phyloP scores from a whole-genome alignment of 1,140 invertebrate species.

The Cydia strobilella region DNA sequence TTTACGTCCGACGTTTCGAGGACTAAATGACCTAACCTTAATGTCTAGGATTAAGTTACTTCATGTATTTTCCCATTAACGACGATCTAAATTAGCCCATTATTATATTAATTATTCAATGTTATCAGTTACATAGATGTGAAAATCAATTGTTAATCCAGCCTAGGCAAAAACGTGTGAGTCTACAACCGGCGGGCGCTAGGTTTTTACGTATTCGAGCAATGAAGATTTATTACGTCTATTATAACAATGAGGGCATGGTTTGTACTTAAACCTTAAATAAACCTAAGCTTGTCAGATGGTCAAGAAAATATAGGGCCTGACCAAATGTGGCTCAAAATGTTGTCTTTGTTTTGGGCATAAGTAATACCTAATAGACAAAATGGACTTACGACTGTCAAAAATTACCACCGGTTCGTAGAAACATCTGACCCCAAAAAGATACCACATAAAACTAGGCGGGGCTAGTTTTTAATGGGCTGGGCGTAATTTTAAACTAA shows the following conservation, averaged over 20 bases:
- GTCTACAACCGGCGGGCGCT: slow-evolving; percentile 35
- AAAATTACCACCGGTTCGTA: too few species aligned
- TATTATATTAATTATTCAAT: slow-evolving; percentile 28
- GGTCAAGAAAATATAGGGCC: neutral
- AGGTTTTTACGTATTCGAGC: slow-evolving; percentile 23
- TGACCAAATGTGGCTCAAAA: too few species aligned
- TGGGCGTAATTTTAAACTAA: too few species aligned
- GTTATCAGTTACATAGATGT: slow-evolving; percentile 32
- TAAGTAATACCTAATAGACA: too few species aligned
- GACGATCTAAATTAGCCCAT: slow-evolving; percentile 19
- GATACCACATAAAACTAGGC: too few species aligned
- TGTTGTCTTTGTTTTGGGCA: too few species aligned
- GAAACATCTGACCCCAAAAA: too few species aligned
- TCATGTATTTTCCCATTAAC: slow-evolving; percentile 2
- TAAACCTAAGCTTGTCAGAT: neutral
- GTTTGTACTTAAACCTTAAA: neutral
- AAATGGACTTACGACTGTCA: too few species aligned
- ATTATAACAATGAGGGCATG: slow-evolving; percentile 34
- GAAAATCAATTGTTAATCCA: slow-evolving; percentile 29
- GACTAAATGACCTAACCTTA: slow-evolving; percentile 4
- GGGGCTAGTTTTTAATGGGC: too few species aligned
- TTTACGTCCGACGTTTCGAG: too few species aligned
- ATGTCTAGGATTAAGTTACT: neutral
- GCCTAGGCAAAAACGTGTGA: slow-evolving; percentile 47
- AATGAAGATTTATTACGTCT: slow-evolving; percentile 44